Evolutionary conservation across 1,140 invertebrate genomes (phyloP).

Genomic region (Leptoteleia sp.): DNA sequence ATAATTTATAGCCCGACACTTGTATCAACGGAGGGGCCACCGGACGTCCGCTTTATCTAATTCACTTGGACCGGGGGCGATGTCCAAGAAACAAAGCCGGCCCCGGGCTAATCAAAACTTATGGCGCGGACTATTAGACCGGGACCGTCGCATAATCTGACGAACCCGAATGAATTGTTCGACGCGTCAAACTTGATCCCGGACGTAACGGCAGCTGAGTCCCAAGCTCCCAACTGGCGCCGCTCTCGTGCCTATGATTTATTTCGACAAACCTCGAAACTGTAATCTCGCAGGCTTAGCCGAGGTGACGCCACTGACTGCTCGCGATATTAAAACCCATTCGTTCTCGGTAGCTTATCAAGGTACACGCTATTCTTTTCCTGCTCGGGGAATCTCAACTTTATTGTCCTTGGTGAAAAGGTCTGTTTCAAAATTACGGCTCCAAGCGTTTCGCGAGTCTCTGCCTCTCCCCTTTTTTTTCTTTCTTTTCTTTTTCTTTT

Average conservation of each 20-base stretch:
- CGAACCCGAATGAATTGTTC: no score
- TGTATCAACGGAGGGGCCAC: constrained; percentile 16
- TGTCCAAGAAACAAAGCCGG: constrained; percentile 27
- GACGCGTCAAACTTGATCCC: no score
- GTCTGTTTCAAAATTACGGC: constrained; percentile 16
- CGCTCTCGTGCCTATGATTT: constrained; percentile 71
- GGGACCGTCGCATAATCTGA: no score
- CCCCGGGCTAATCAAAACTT: constrained; percentile 40
- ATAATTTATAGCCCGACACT: constrained; percentile 41
- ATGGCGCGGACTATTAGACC: constrained; percentile 34
- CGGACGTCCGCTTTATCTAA: constrained; percentile 12
- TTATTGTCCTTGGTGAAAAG: constrained; percentile 34
- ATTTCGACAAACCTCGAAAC: constrained; percentile 73
- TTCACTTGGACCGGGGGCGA: background rate
- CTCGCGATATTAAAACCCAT: constrained; percentile 77
- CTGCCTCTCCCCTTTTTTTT: no score
- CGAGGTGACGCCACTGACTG: constrained; percentile 56
- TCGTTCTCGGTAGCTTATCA: constrained; percentile 71
- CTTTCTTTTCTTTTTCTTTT: no score
- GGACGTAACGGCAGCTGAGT: no score
- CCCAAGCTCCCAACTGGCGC: constrained; percentile 39
- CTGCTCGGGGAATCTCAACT: constrained; percentile 17
- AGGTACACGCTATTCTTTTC: constrained; percentile 54
- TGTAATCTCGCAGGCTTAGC: constrained; percentile 77
- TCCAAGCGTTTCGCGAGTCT: background rate